Base-by-base conservation (phyloP, 2,113 vertebrate genomes). In the Rhinopomastus cyanomelas region DNA sequence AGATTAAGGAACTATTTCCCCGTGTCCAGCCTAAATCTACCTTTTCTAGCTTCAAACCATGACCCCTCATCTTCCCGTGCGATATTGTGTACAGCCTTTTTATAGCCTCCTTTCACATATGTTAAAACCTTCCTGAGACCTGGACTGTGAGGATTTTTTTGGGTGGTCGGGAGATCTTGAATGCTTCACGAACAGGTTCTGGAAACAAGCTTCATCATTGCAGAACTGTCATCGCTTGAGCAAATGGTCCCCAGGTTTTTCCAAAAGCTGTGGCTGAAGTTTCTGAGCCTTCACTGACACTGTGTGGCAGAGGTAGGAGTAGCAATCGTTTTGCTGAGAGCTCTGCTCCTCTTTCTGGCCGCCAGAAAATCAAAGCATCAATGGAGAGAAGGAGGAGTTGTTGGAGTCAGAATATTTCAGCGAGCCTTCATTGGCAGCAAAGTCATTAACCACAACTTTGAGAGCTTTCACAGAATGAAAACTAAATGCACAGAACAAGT, bases 251-350 rank as follows among this genome's bases (percentile, higher is more conserved):
- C 0, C 12, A 6, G 8, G 0, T 56, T 75, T 81, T 87, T 44
- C 46, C 51, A 1, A 30, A 6, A 6, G 0, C 18, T 36, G 11
- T 11, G 62, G 30, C 8, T 46, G 9, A 5, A 32, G 55, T 96
- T 95, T 75, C 42, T 11, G 53, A 92, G 46, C 68, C 82, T 96
- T 91, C 61, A 72, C 90, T 97, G 97, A 96, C 97, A 89, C 97
- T 4, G 22, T 91, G 97, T 97, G 97, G 97, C 71, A 68, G 59
- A 83, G 1, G 0, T 13, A 59, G 88, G 95, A 97, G 97, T 53
- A 96, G 74, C 97, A 96, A 26, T 4, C 1, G 6, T 62, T 94
- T 76, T 23, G 4, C 51, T 64, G 52, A 16, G 52, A 48, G 16
- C 26, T 72, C 8, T 15, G 53, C 46, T 29, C 13, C 32, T 20